Percentiles rank a stretch among this genome's conserved stretches.
Conservation (phyloP, 2,888 invertebrate species). For the Euclidia mi region DNA sequence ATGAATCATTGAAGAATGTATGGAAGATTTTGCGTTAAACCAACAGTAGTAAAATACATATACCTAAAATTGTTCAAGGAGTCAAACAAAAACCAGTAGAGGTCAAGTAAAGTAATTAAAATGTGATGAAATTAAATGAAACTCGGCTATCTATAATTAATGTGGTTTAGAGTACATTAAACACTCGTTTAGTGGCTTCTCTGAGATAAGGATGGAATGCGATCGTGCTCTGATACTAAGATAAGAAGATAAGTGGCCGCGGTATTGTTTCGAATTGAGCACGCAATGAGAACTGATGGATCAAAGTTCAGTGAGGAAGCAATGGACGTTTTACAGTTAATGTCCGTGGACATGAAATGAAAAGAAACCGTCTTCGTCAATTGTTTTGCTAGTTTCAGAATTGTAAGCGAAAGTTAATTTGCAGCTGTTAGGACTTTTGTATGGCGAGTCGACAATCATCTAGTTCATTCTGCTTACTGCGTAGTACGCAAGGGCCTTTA, state of each 20-base stretch:
- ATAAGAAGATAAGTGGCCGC: conserved; percentile 77
- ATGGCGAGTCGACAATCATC: not conserved
- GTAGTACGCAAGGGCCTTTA: too few species aligned
- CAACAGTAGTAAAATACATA: too few species aligned
- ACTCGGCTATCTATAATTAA: conserved; percentile 76
- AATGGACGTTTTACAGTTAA: conserved; percentile 18
- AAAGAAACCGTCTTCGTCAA: conserved; percentile 3
- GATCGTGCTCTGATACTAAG: conserved; percentile 77
- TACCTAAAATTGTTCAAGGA: conserved; percentile 1
- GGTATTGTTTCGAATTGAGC: conserved; percentile 80
- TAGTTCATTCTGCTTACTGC: too few species aligned
- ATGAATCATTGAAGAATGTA: conserved; percentile 15
- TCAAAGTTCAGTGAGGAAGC: conserved; percentile 55
- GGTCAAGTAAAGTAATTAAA: conserved; percentile 64
- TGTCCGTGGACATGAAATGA: conserved; percentile 14
- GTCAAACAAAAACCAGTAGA: conserved; percentile 43
- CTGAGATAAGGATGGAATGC: conserved; percentile 82
- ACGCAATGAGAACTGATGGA: conserved; percentile 64
- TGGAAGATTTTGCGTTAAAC: too few species aligned
- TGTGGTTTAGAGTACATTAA: conserved; percentile 80
- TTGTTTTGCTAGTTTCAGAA: not conserved
- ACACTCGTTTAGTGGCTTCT: conserved; percentile 71
- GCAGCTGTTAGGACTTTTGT: conserved; percentile 14
- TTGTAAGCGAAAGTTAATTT: conserved; percentile 5
- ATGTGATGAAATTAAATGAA: conserved; percentile 74